A percentile compares a stretch with the other conserved stretches of the same genome.
These are phyloP conservation scores for Gobiocypris rarus DNA, from an alignment of 2,113 vertebrate species.

Conservation along the genomic window DNA sequence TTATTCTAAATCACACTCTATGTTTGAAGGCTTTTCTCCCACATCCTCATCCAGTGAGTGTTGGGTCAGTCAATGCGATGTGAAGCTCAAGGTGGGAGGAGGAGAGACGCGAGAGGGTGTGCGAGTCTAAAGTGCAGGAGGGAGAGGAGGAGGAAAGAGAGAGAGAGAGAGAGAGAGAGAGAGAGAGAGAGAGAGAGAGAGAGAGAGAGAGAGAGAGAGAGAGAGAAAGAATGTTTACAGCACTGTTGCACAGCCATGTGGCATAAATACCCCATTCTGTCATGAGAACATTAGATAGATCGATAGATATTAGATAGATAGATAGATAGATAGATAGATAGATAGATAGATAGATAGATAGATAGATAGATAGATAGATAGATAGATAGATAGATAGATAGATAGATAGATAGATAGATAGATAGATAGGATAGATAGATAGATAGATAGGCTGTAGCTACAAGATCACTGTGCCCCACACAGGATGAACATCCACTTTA, in stretches of 20 bases:
- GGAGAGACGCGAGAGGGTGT: slow-evolving; percentile 3
- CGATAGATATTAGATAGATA: background rate
- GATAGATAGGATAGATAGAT: background rate
- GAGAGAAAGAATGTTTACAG: background rate
- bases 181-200: background rate
- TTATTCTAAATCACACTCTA: background rate
- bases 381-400: background rate
- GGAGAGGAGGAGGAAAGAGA: background rate
- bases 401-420: background rate
- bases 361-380: background rate
- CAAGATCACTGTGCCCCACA: slow-evolving; percentile 10
- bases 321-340: background rate
- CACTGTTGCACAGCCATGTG: slow-evolving; percentile 34
- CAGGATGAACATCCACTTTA: slow-evolving; percentile 18
- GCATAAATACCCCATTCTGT: background rate
- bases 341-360: background rate
- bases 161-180: background rate
- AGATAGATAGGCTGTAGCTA: background rate
- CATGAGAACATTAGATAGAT: background rate
- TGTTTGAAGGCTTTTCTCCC: slow-evolving; percentile 6
- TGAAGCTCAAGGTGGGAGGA: slow-evolving; percentile 27
- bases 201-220: background rate
- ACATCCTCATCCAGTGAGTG: background rate
- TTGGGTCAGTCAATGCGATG: slow-evolving; percentile 1
- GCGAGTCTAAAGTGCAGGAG: background rate